phyloP scores from a whole-genome alignment of 2,888 invertebrate species.

The Ectemnius cavifrons region DNA sequence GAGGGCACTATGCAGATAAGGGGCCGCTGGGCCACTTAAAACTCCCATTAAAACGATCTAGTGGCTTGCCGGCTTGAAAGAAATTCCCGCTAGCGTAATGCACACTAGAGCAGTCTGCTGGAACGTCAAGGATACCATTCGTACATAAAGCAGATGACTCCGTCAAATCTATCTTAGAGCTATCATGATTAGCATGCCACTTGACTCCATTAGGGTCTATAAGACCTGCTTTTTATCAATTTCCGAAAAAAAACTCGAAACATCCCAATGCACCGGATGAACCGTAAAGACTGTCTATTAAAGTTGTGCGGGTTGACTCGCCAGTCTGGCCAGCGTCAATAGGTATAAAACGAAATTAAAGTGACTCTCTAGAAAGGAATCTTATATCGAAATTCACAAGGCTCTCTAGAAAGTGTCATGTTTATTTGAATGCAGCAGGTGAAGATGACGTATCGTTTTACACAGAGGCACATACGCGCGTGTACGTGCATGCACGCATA shows the following conservation, averaged over 20 bases:
- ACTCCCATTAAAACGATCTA: constrained; percentile 66
- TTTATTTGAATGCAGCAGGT: constrained; percentile 20
- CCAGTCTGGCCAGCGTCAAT: no score
- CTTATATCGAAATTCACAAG: neutral
- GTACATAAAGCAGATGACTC: constrained; percentile 57
- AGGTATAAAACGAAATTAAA: neutral
- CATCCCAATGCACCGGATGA: constrained; percentile 1
- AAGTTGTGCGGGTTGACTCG: no score
- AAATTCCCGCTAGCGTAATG: neutral
- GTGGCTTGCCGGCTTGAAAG: constrained; percentile 46
- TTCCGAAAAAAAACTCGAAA: constrained; percentile 20
- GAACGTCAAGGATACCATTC: constrained; percentile 44
- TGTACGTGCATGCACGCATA: constrained; percentile 19
- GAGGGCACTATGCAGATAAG: constrained; percentile 60
- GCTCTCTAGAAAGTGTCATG: constrained; percentile 19
- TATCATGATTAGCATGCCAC: constrained; percentile 27
- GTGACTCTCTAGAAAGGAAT: constrained; percentile 16
- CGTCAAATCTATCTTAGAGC: constrained; percentile 24
- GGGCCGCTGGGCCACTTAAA: constrained; percentile 57
- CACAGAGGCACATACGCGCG: neutral
- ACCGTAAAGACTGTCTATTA: no score
- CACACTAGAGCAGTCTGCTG: constrained; percentile 49
- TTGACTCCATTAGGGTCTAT: constrained; percentile 19
- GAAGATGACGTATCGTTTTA: constrained; percentile 5
- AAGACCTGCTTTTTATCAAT: constrained; percentile 21